phyloP scores from a whole-genome alignment of 2,888 invertebrate species.

The Corbicula japonica region DNA sequence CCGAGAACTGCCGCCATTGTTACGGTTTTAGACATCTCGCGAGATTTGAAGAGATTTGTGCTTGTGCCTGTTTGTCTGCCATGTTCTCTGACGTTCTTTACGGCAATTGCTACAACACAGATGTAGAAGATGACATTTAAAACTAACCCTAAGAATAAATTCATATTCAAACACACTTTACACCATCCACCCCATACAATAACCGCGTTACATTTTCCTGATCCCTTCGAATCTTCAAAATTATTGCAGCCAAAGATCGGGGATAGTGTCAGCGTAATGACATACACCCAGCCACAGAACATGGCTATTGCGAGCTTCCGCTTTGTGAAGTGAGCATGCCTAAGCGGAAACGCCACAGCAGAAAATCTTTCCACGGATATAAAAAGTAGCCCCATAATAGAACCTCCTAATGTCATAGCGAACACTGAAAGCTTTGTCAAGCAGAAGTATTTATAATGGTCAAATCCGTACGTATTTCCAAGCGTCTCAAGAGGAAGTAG shows the following conservation, averaged over 20 bases:
- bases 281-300: slow-evolving; percentile 17
- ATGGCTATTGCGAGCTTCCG: slow-evolving; percentile 12
- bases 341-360: slow-evolving; percentile 44
- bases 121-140: slow-evolving; percentile 24
- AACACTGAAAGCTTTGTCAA: slow-evolving; percentile 41
- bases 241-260: slow-evolving; percentile 32
- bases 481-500: slow-evolving; percentile 38
- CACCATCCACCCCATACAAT: slow-evolving; percentile 36
- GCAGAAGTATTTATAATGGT: slow-evolving; percentile 37
- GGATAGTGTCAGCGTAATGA: slow-evolving; percentile 21
- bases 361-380: slow-evolving; percentile 45
- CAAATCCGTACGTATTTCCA: slow-evolving; percentile 24
- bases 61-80: slow-evolving; percentile 27
- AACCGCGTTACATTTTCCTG: slow-evolving; percentile 22
- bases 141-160: slow-evolving; percentile 17
- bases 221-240: neutral
- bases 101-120: slow-evolving; percentile 30
- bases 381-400: slow-evolving; percentile 22
- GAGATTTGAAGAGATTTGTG: slow-evolving; percentile 25
- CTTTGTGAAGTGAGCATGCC: slow-evolving; percentile 31
- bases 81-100: slow-evolving; percentile 29
- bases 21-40: slow-evolving; percentile 33
- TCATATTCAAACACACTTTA: slow-evolving; percentile 24
- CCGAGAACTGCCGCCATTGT: slow-evolving; percentile 42
- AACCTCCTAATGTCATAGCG: slow-evolving; percentile 27